phyloP scores from a whole-genome alignment of 2,888 invertebrate genomes.

The Anticlea derivata region DNA sequence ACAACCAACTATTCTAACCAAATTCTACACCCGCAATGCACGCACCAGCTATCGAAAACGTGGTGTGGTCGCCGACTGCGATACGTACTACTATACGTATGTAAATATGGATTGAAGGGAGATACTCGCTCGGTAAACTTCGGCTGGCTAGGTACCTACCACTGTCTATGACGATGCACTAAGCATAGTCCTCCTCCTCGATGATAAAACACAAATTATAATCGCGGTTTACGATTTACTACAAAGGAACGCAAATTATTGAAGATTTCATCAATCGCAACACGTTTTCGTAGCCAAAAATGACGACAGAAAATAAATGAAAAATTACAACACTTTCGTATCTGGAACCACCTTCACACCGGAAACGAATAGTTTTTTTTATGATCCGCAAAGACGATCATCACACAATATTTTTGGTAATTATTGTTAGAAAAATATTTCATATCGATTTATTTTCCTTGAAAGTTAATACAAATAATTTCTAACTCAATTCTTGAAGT shows the following conservation, averaged over 20 bases:
- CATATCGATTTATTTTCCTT: constrained; percentile 60
- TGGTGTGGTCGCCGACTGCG: constrained; percentile 75
- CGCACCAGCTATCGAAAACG: constrained; percentile 83
- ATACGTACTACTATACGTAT: constrained; percentile 55
- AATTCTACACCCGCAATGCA: constrained; percentile 66
- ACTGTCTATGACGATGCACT: constrained; percentile 74
- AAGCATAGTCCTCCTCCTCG: constrained; percentile 55
- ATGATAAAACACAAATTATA: constrained; percentile 54
- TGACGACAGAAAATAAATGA: constrained; percentile 82
- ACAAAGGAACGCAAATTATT: constrained; percentile 70
- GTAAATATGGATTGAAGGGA: constrained; percentile 70
- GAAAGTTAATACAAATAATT: constrained; percentile 50
- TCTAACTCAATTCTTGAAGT: constrained; percentile 39
- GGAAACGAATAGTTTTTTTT: constrained; percentile 74
- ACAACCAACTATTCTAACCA: constrained; percentile 58
- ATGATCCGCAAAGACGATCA: constrained; percentile 54
- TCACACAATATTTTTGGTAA: constrained; percentile 52
- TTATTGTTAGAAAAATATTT: constrained; percentile 59
- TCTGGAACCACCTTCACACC: constrained; percentile 79
- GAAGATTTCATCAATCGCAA: constrained; percentile 65
- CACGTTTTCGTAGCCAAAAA: constrained; percentile 72
- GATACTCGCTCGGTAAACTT: constrained; percentile 74
- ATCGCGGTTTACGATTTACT: constrained; percentile 54
- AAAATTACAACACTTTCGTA: constrained; percentile 76
- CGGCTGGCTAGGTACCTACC: constrained; percentile 65